Conservation (phyloP, 2,797 vertebrate species). For the Simalia tracyae region DNA sequence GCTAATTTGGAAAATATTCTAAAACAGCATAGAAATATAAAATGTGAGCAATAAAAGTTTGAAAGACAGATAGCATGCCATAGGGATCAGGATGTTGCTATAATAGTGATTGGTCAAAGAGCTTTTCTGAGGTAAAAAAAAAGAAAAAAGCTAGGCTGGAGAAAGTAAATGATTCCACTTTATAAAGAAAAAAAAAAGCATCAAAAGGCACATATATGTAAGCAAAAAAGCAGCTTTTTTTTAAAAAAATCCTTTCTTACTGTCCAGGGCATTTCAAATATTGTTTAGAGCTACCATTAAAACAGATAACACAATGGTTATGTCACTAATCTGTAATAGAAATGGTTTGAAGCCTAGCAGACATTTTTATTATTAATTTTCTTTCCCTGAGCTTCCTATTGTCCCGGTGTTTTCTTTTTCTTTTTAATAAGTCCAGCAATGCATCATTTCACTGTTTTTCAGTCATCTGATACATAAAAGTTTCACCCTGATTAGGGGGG, state of each 20-base stretch:
- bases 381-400: background rate
- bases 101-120: background rate
- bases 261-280: background rate
- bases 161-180: background rate
- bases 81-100: background rate
- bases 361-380: background rate
- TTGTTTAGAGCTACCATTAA: background rate
- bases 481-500: background rate
- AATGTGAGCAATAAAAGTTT: background rate
- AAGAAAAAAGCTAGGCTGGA: too few species aligned
- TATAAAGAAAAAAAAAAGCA: background rate
- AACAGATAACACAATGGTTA: background rate
- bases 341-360: background rate
- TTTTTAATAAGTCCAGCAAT: background rate
- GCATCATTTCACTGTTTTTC: background rate
- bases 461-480: background rate
- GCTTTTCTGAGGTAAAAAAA: background rate
- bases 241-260: background rate
- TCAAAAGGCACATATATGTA: background rate
- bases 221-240: background rate
- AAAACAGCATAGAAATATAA: background rate
- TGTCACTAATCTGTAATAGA: background rate
- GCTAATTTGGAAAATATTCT: background rate
- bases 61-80: background rate
- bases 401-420: background rate